Evolutionary conservation across 1,140 invertebrate species (phyloP).

Genomic region (Danaus plexippus): DNA sequence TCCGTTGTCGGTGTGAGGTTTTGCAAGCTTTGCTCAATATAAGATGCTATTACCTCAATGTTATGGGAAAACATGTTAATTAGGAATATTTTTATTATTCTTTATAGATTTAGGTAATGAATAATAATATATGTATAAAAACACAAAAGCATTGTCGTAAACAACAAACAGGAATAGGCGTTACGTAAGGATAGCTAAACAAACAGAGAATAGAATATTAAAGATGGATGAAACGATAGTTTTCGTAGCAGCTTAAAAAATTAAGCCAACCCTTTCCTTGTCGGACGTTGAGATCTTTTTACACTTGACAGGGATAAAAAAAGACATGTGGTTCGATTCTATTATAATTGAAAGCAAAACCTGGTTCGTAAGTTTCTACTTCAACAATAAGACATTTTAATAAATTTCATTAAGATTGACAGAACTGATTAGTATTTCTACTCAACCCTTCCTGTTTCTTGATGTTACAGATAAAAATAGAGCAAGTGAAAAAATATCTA

Average conservation of each 20-base stretch:
- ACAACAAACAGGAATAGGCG: constrained; percentile 1
- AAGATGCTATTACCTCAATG: constrained; percentile 26
- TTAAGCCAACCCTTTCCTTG: constrained; percentile 57
- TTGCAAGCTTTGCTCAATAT: constrained; percentile 34
- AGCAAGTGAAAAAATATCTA: constrained; percentile 9
- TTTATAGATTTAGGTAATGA: not conserved
- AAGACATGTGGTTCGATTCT: constrained; percentile 49
- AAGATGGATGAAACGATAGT: constrained; percentile 52
- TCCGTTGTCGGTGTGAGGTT: constrained; percentile 38
- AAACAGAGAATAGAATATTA: constrained; percentile 39
- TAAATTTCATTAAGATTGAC: constrained; percentile 70
- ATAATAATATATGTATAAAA: constrained; percentile 1
- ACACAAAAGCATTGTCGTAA: constrained; percentile 5
- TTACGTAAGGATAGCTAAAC: constrained; percentile 18
- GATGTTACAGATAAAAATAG: constrained; percentile 17
- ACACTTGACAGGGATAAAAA: constrained; percentile 52
- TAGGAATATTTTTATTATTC: constrained; percentile 7
- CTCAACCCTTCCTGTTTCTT: constrained; percentile 40
- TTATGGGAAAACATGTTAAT: constrained; percentile 33
- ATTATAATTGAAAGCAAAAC: constrained; percentile 55
- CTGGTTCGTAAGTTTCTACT: constrained; percentile 49
- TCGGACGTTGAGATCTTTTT: constrained; percentile 46
- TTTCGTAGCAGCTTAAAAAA: constrained; percentile 44
- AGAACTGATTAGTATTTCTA: constrained; percentile 48
- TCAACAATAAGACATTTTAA: constrained; percentile 67